Conservation (phyloP, 2,888 invertebrate species). For the Apotomis betuletana region DNA sequence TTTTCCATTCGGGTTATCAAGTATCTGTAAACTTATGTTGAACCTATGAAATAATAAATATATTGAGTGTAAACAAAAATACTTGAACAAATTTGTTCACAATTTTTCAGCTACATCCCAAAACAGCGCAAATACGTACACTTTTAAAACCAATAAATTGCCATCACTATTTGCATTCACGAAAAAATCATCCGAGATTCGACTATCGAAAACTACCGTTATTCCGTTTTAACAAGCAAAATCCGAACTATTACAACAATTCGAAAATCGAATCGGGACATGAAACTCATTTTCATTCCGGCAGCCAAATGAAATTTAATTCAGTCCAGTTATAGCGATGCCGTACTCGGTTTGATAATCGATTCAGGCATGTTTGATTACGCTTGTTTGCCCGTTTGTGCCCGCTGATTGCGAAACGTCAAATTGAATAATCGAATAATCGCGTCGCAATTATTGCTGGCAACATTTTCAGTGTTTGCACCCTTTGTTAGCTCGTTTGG, state of each 20-base stretch:
- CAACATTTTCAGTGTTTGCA: slow-evolving; percentile 66
- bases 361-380: slow-evolving; percentile 74
- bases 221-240: slow-evolving; percentile 33
- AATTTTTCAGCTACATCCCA: neutral
- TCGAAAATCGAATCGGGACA: slow-evolving; percentile 41
- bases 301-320: slow-evolving; percentile 42
- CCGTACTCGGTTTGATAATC: slow-evolving; percentile 71
- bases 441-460: slow-evolving; percentile 71
- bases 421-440: slow-evolving; percentile 82
- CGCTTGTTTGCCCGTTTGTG: slow-evolving; percentile 77
- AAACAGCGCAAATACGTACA: neutral
- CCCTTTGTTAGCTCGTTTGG: slow-evolving; percentile 55
- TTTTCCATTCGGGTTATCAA: no score
- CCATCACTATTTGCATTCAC: slow-evolving; percentile 1
- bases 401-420: slow-evolving; percentile 80
- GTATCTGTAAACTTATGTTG: no score
- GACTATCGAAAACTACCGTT: slow-evolving; percentile 24
- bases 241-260: slow-evolving; percentile 40
- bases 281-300: slow-evolving; percentile 41
- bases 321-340: slow-evolving; percentile 42
- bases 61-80: neutral
- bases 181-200: slow-evolving; percentile 22
- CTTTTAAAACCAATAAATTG: neutral
- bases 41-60: neutral
- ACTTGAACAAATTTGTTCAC: neutral